phyloP scores from a whole-genome alignment of 2,797 vertebrate species.

The Coregonus suidteri region DNA sequence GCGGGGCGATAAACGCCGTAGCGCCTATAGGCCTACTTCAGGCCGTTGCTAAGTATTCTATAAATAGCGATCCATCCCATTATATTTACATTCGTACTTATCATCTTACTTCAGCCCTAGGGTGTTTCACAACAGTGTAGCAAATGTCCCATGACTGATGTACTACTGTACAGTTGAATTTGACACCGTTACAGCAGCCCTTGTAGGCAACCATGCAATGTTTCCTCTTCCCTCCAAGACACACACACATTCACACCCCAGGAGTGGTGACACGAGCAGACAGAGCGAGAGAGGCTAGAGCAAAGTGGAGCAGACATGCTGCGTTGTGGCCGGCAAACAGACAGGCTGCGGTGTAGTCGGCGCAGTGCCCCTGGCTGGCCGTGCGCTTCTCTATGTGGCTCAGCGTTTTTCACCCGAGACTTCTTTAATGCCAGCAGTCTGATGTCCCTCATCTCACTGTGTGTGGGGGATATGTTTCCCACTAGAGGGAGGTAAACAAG shows the following conservation, averaged over 20 bases:
- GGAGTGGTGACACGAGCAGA: neutral
- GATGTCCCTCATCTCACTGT: slow-evolving; percentile 22
- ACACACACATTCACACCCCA: neutral
- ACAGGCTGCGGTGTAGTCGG: slow-evolving; percentile 40
- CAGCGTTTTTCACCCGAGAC: slow-evolving; percentile 65
- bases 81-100: neutral
- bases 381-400: slow-evolving; percentile 59
- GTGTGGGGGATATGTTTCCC: slow-evolving; percentile 28
- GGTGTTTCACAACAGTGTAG: neutral
- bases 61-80: neutral
- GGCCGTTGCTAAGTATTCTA: neutral
- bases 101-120: neutral
- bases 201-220: slow-evolving; percentile 51
- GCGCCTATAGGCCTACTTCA: neutral
- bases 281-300: slow-evolving; percentile 4
- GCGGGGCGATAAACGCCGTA: neutral
- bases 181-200: slow-evolving; percentile 18
- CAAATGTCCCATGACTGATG: too few relatives aligned
- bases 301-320: slow-evolving; percentile 28
- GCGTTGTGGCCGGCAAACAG: slow-evolving; percentile 41
- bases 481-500: slow-evolving; percentile 53
- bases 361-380: slow-evolving; percentile 69
- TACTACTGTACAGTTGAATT: slow-evolving; percentile 3
- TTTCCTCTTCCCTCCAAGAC: slow-evolving; percentile 11
- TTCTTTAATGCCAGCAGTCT: slow-evolving; percentile 77